These are phyloP conservation scores for Brachyptera risi DNA, from an alignment of 2,888 invertebrate genomes.

Conservation along the genomic window DNA sequence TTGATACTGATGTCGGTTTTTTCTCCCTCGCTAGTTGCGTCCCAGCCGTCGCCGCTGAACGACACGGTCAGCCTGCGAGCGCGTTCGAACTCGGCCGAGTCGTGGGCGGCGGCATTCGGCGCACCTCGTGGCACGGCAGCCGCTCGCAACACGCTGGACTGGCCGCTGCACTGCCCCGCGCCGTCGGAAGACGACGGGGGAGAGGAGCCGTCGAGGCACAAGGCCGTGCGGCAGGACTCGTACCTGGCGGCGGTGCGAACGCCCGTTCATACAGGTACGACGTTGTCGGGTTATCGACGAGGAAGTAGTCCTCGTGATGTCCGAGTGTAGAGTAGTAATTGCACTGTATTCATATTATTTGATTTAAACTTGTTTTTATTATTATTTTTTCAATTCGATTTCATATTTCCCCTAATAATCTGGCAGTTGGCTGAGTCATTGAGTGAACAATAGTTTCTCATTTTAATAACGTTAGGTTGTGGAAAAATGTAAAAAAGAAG, in stretches of 20 bases:
- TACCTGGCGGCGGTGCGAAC: slow-evolving; percentile 47
- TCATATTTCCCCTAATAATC: no score
- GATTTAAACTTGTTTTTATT: slow-evolving; percentile 9
- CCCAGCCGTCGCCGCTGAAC: background rate
- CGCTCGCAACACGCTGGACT: slow-evolving; percentile 29
- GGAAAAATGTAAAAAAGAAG: no score
- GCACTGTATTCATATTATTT: slow-evolving; percentile 15
- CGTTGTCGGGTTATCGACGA: no score
- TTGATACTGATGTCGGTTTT: background rate
- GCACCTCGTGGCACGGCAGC: slow-evolving; percentile 21
- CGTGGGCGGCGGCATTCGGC: slow-evolving; percentile 45
- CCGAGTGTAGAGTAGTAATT: slow-evolving; percentile 16
- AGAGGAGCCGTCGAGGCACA: slow-evolving; percentile 41
- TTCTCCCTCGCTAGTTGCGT: background rate
- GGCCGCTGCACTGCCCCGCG: slow-evolving; percentile 23
- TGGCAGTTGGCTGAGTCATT: no score
- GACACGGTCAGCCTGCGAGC: slow-evolving; percentile 44
- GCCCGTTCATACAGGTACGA: slow-evolving; percentile 39
- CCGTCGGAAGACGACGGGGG: background rate
- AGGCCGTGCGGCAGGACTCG: slow-evolving; percentile 48
- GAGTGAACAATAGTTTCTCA: no score
- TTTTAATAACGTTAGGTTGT: no score
- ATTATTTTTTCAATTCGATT: slow-evolving; percentile 9
- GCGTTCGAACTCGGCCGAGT: slow-evolving; percentile 55
- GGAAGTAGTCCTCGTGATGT: no score